Percentiles rank a stretch among this genome's conserved stretches.
Evolutionary conservation across 2,113 vertebrate genomes (phyloP).

Genomic region (Rhea pennata): DNA sequence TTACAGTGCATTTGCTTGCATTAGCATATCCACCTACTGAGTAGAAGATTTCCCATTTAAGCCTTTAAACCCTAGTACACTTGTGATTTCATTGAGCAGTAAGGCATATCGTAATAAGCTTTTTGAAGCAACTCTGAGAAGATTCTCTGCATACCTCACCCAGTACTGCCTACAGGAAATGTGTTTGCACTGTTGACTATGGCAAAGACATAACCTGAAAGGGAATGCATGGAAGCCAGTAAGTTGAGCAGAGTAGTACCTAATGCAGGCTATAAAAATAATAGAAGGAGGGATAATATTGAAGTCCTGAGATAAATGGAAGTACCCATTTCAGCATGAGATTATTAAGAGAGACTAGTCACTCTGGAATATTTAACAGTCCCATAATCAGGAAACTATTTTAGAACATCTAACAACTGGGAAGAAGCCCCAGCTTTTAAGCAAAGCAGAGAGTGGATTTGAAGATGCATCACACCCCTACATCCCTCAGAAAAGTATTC

Average conservation of each 20-base stretch:
- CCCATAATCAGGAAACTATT: not conserved
- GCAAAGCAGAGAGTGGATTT: not conserved
- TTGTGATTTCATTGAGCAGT: not conserved
- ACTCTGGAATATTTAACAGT: not conserved
- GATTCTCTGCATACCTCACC: not conserved
- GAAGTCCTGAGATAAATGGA: not conserved
- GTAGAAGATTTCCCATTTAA: not conserved
- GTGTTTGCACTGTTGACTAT: not conserved
- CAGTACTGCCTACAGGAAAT: not conserved
- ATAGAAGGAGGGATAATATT: not conserved
- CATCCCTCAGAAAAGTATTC: not conserved
- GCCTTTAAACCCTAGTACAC: not conserved
- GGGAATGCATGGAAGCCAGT: not conserved
- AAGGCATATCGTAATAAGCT: not conserved
- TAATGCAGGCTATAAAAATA: not conserved
- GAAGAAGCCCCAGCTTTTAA: not conserved
- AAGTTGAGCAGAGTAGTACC: not conserved
- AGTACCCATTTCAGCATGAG: not conserved
- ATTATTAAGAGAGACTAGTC: conserved; percentile 11
- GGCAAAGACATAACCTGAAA: not conserved
- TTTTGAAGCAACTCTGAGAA: not conserved
- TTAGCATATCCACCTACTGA: not conserved
- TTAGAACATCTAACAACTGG: not conserved
- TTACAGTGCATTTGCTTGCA: not conserved
- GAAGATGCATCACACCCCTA: not conserved